Base-by-base conservation (phyloP, 1,140 invertebrate genomes). In the Aphis craccivora region DNA sequence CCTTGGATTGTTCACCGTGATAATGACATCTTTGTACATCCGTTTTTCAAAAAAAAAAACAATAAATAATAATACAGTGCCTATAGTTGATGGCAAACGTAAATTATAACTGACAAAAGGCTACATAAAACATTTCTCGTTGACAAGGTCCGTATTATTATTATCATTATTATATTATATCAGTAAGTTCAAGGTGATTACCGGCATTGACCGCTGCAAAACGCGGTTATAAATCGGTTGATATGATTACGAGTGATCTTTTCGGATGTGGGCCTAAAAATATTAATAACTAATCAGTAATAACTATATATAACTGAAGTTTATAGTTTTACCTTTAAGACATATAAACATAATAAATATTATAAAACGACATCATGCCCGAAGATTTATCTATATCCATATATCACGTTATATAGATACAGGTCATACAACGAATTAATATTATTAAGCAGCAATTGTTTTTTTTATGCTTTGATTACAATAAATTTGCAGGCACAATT, bases 1-100 rank as follows among this genome's bases (percentile, higher is more conserved):
- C 90, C 90, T 91, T 91, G 90, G 40, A 14, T 43, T 25, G 90
- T 91, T 25, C 55, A 40, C 40, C 25, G 90, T 6, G 60, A 91
- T 76, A 91, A 91, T 91, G 67, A 91, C 55, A 91, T 45, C 90
- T 91, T 91, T 43, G 30, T 43, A 48, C 90, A 91, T 91, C 90
- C 90, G 90, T 91, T 91, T 91, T 91, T 91, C 25, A 40, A 91
- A 91, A 91, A 67, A 67, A 67, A 30, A 43, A 55, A 43, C 23
- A 60, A 43, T 76, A 91, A 43, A 55, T 60, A 90, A 90, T 90
- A 67, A 90, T 90, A 67, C 48, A 88, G 43, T n/a, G 86, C 25
- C 43, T 22, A 30, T 43, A 25, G 40, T 43, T 86, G 40, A 43
- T 86, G 83, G 83, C 37, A 86, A 86, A 45, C 83, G 30, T 30